A percentile compares a stretch with the other conserved stretches of the same genome.
These are phyloP conservation scores for Nipponia nippon DNA, from an alignment of 2,113 vertebrate species.

Conservation along the genomic window DNA sequence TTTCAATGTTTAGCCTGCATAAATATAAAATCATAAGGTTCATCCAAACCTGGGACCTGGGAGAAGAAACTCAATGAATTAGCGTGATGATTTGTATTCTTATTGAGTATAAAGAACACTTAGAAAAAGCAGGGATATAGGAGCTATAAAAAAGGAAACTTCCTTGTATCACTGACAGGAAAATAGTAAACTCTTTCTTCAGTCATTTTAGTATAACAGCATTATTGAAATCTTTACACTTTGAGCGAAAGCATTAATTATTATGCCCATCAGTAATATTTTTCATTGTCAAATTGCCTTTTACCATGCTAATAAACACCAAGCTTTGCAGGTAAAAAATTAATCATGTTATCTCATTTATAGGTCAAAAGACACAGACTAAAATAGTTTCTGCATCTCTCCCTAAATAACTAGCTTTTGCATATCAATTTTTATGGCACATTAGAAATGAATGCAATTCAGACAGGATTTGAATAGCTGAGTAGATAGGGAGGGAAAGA, in stretches of 20 bases:
- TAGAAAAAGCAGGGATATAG: not conserved
- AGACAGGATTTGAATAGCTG: slow-evolving; percentile 14
- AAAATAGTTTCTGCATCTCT: slow-evolving; percentile 41
- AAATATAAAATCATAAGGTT: not conserved
- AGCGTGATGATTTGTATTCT: not conserved
- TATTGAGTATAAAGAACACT: not conserved
- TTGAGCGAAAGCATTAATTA: slow-evolving; percentile 44
- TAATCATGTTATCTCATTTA: slow-evolving; percentile 27
- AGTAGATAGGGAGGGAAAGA: not conserved
- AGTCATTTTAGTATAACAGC: not conserved
- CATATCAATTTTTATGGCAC: slow-evolving; percentile 26
- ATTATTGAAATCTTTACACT: slow-evolving; percentile 3
- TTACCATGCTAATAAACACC: slow-evolving; percentile 8
- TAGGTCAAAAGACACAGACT: slow-evolving; percentile 47
- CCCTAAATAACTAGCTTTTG: slow-evolving; percentile 45
- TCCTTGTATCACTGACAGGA: not conserved
- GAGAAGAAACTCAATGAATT: slow-evolving; percentile 21
- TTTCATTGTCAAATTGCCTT: slow-evolving; percentile 24
- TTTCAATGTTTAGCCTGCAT: not conserved
- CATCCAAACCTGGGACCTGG: not conserved
- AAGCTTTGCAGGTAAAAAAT: slow-evolving; percentile 1
- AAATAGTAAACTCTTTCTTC: slow-evolving; percentile 17
- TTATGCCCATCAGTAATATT: not conserved
- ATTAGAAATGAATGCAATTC: slow-evolving; percentile 21
- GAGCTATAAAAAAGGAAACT: not conserved